These are phyloP conservation scores for Rhagophthalmus giganteus DNA, from an alignment of 2,888 invertebrate species.

Conservation along the genomic window DNA sequence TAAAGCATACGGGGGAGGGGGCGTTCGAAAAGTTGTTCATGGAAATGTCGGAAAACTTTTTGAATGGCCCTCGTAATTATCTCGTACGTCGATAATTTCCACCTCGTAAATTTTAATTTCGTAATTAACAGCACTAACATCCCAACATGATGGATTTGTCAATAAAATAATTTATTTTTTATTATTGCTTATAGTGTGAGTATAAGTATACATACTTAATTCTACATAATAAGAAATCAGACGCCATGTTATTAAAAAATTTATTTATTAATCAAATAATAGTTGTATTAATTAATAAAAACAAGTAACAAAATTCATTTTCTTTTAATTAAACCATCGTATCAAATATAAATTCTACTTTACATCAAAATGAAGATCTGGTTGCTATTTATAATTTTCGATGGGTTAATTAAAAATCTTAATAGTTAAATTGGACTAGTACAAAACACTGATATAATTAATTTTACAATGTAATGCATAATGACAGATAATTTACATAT, in stretches of 20 bases:
- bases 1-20: too few relatives aligned
- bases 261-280: constrained; percentile 35
- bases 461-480: constrained; percentile 1
- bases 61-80: too few relatives aligned
- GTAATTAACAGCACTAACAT: too few relatives aligned
- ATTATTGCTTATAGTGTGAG: too few relatives aligned
- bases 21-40: too few relatives aligned
- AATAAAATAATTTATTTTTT: too few relatives aligned
- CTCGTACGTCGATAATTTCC: too few relatives aligned
- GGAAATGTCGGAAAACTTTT: too few relatives aligned
- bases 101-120: too few relatives aligned
- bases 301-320: constrained; percentile 35
- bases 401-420: constrained; percentile 20
- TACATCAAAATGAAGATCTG: constrained; percentile 1
- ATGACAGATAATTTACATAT: constrained; percentile 1
- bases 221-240: too few relatives aligned
- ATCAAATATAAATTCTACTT: neutral
- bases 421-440: constrained; percentile 45
- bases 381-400: constrained; percentile 5
- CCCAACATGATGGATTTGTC: too few relatives aligned
- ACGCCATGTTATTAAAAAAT: constrained; percentile 12
- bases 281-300: constrained; percentile 30
- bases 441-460: constrained; percentile 46
- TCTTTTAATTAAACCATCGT: constrained; percentile 20
- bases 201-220: too few relatives aligned